Evolutionary conservation across 2,888 invertebrate genomes (phyloP), one percentile per base, ranked within the genome.

Genomic region (Drymonia ruficornis): DNA sequence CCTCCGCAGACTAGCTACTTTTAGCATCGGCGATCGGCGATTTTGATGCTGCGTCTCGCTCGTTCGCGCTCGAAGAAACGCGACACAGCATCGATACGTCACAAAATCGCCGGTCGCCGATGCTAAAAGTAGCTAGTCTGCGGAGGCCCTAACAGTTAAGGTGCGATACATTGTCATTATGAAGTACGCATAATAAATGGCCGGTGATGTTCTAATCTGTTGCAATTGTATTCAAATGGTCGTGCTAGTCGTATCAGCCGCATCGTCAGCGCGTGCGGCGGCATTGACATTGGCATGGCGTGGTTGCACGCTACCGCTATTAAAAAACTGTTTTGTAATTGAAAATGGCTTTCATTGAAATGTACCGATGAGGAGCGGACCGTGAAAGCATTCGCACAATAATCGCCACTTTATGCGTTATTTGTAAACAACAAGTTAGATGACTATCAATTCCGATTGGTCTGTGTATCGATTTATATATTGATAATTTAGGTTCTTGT

Each of bases 291-390:
- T 87, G 85, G 74, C 55, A 55, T 61, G 70, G 81, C 85, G 76
- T 84, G 80, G 72, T 70, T 78, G 80, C 87, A 89, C 87, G 87
- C 85, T 59, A 85, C 58, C 55, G 59, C 60, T 76, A 68, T 68
- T 78, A 68, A 82, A 86, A 84, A 86, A 78, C 76, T 74, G 66
- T 76, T 81, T 81, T 81, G 78, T 81, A 80, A 84, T 84, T 86
- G 81, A 78, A 84, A 84, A 86, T 80, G 78, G 85, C 87, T 87
- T 88, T 88, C 84, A 82, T 82, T 85, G 80, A 78, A 80, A 72
- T 72, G 72, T 74, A 71, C 56, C 60, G 63, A 67, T 48, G 56
- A 56, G 52, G 54, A 58, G 50, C 40, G 49, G 42, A 34, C 55
- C 62, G 79, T 74, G 80, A 78, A 81, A 81, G 77, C 65, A 75